A percentile compares a stretch with the other conserved stretches of the same genome.
phyloP scores from a whole-genome alignment of 2,113 vertebrate species.

The Atlantisia rogersi region DNA sequence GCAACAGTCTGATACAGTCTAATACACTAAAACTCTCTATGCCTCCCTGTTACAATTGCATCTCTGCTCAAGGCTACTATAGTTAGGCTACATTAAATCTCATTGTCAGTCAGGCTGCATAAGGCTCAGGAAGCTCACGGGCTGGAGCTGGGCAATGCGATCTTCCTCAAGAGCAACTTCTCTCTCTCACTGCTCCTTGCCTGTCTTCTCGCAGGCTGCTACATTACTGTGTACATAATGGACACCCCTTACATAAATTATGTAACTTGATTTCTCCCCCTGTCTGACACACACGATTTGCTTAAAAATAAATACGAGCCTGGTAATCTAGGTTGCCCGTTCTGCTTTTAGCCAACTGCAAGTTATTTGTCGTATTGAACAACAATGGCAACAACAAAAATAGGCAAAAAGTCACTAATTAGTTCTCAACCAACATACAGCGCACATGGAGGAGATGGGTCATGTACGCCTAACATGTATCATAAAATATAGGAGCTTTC shows the following conservation, averaged over 20 bases:
- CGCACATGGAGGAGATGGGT: background rate
- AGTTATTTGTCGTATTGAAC: background rate
- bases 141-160: constrained; percentile 36
- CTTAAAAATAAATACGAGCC: constrained; percentile 3
- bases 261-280: constrained; percentile 7
- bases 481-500: constrained; percentile 46
- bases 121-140: constrained; percentile 41
- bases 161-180: constrained; percentile 67
- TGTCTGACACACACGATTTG: background rate
- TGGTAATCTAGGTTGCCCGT: constrained; percentile 10
- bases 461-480: constrained; percentile 30
- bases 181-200: constrained; percentile 45
- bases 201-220: constrained; percentile 8
- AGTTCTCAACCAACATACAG: background rate
- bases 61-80: constrained; percentile 75
- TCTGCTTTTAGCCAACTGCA: constrained; percentile 12
- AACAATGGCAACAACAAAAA: background rate
- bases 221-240: background rate
- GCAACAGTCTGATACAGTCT: constrained; percentile 38
- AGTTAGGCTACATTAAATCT: constrained; percentile 70
- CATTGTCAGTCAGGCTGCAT: constrained; percentile 67
- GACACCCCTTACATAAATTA: constrained; percentile 14
- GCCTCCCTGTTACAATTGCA: constrained; percentile 60
- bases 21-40: constrained; percentile 51
- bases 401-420: constrained; percentile 18